Evolutionary conservation across 53 echinoderm and acorn worm genomes (phyloP).

Genomic region (Paelopatides confundens): DNA sequence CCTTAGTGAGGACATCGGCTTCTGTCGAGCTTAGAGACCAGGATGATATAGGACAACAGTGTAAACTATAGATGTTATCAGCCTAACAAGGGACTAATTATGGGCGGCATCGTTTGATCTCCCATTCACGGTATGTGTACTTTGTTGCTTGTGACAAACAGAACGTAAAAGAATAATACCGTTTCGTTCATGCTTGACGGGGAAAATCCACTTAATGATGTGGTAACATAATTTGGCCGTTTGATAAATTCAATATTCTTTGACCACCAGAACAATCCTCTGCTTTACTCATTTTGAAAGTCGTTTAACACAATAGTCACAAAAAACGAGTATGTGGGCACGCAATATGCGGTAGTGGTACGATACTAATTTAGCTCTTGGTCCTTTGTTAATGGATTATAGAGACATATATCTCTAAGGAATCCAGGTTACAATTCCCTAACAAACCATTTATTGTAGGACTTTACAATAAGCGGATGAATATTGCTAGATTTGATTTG

Average conservation of each 20-base stretch:
- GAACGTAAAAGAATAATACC: background rate
- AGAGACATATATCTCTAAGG: too few species aligned
- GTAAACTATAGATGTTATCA: conserved; percentile 14
- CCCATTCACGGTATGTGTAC: background rate
- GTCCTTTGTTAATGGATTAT: too few species aligned
- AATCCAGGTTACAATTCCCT: too few species aligned
- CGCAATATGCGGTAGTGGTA: too few species aligned
- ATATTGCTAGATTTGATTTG: background rate
- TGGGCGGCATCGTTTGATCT: conserved; percentile 14
- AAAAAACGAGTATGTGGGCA: too few species aligned
- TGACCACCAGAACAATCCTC: conserved; percentile 9
- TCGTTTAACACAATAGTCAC: too few species aligned
- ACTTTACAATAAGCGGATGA: background rate
- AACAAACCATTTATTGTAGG: background rate
- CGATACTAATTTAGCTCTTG: too few species aligned
- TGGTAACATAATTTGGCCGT: conserved; percentile 1
- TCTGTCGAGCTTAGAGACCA: conserved; percentile 10
- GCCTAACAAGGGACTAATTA: conserved; percentile 18
- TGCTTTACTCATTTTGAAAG: background rate
- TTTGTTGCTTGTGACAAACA: background rate
- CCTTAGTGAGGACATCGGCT: conserved; percentile 24
- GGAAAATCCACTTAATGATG: background rate
- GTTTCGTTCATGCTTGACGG: background rate
- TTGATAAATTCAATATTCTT: background rate
- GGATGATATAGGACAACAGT: background rate